Percentiles rank a stretch among this genome's conserved stretches.
Conservation (phyloP, 1,140 invertebrate species). For the Periplaneta americana region DNA sequence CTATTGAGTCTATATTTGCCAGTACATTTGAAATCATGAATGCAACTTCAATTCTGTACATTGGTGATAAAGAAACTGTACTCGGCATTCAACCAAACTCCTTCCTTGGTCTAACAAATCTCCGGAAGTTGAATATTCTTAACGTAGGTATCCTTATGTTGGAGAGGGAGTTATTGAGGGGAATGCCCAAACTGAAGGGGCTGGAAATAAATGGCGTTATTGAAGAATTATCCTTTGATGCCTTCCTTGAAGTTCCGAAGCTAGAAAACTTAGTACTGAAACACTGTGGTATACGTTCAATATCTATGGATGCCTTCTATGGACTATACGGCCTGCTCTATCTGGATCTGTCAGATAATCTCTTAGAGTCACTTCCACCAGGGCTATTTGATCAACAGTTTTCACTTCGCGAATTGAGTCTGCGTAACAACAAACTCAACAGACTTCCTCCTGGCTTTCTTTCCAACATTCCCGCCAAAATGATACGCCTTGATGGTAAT, state of each 20-base stretch:
- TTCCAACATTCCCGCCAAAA: constrained; percentile 40
- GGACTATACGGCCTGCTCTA: constrained; percentile 49
- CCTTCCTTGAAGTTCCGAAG: constrained; percentile 52
- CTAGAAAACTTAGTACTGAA: constrained; percentile 53
- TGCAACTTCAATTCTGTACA: constrained; percentile 49
- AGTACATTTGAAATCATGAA: constrained; percentile 69
- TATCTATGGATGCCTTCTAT: constrained; percentile 64
- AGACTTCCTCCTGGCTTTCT: constrained; percentile 52
- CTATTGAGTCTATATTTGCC: constrained; percentile 58
- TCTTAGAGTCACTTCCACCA: constrained; percentile 49
- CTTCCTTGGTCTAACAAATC: constrained; percentile 50
- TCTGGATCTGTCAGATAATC: constrained; percentile 58
- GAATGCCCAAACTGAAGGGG: constrained; percentile 46
- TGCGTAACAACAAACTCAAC: constrained; percentile 53
- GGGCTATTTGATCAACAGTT: constrained; percentile 55
- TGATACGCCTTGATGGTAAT: constrained; percentile 55
- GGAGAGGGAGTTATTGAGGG: constrained; percentile 53
- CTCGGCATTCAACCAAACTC: constrained; percentile 53
- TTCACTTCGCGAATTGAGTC: constrained; percentile 50
- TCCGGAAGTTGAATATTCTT: constrained; percentile 46
- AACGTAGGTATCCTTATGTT: constrained; percentile 50
- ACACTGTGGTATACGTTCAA: constrained; percentile 50
- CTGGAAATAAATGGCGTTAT: constrained; percentile 51
- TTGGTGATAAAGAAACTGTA: constrained; percentile 46
- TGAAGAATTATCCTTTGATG: constrained; percentile 55